These are phyloP conservation scores for Lathamus discolor DNA, from an alignment of 2,113 vertebrate species.

Conservation along the genomic window DNA sequence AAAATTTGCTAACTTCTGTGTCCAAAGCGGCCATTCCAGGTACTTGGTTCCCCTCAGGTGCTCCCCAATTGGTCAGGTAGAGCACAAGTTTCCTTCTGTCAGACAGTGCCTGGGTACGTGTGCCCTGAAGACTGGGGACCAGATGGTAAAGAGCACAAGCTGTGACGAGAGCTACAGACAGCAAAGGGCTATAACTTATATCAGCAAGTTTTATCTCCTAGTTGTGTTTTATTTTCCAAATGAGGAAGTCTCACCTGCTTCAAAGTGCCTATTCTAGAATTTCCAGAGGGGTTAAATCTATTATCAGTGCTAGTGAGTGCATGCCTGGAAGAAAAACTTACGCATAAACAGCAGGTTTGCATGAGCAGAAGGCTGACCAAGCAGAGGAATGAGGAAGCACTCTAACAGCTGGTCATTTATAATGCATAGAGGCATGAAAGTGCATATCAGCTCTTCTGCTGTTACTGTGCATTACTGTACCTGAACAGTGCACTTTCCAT, in stretches of 20 bases:
- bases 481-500: not conserved
- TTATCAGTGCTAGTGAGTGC: slow-evolving; percentile 49
- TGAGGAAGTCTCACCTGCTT: slow-evolving; percentile 56
- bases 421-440: not conserved
- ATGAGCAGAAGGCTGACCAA: slow-evolving; percentile 42
- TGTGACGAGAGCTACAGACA: slow-evolving; percentile 25
- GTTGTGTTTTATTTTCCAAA: slow-evolving; percentile 44
- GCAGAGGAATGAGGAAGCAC: slow-evolving; percentile 20
- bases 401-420: slow-evolving; percentile 50
- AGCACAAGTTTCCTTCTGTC: not conserved
- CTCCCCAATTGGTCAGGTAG: not conserved
- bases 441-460: not conserved
- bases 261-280: slow-evolving; percentile 46
- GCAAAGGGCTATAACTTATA: slow-evolving; percentile 26
- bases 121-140: slow-evolving; percentile 28
- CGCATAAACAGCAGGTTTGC: slow-evolving; percentile 42
- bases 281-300: slow-evolving; percentile 46
- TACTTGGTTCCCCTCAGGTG: not conserved
- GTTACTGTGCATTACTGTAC: not conserved
- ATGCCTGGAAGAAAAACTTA: slow-evolving; percentile 47
- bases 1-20: not conserved
- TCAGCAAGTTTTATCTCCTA: slow-evolving; percentile 46
- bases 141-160: slow-evolving; percentile 43
- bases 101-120: not conserved
- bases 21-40: not conserved